phyloP scores from a whole-genome alignment of 1,140 invertebrate species.

The Cydia fagiglandana region DNA sequence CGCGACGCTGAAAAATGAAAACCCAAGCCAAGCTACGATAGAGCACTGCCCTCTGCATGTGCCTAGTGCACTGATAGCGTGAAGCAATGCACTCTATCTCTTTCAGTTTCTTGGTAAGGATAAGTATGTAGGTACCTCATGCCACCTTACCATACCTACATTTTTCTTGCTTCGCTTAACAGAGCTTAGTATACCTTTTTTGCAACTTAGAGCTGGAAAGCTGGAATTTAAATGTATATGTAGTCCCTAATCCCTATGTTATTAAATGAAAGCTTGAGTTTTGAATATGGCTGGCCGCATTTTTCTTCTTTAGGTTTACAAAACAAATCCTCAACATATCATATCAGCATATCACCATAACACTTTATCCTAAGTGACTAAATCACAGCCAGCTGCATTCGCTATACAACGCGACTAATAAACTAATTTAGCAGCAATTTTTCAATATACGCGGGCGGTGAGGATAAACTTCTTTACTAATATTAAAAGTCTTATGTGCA shows the following conservation, averaged over 20 bases:
- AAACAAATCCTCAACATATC: background rate
- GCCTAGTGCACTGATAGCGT: background rate
- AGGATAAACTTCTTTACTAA: background rate
- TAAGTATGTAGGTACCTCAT: no score
- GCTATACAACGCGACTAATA: conserved; percentile 10
- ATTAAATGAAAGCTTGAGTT: no score
- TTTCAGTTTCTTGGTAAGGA: background rate
- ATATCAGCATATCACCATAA: no score
- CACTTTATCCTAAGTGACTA: background rate
- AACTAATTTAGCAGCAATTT: conserved; percentile 18
- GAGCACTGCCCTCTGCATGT: conserved; percentile 11
- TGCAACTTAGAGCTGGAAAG: no score
- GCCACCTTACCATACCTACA: no score
- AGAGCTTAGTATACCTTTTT: no score
- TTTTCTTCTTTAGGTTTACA: background rate
- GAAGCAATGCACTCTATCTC: background rate
- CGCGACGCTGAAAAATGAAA: no score
- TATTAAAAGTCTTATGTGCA: background rate
- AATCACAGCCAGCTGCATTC: background rate
- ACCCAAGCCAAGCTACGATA: background rate
- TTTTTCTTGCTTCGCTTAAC: no score
- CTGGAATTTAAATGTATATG: no score
- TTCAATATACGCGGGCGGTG: conserved; percentile 8
- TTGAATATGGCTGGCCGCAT: background rate
- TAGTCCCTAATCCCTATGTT: no score